Base-by-base conservation (phyloP, 1,140 invertebrate genomes). In the Aethina tumida region DNA sequence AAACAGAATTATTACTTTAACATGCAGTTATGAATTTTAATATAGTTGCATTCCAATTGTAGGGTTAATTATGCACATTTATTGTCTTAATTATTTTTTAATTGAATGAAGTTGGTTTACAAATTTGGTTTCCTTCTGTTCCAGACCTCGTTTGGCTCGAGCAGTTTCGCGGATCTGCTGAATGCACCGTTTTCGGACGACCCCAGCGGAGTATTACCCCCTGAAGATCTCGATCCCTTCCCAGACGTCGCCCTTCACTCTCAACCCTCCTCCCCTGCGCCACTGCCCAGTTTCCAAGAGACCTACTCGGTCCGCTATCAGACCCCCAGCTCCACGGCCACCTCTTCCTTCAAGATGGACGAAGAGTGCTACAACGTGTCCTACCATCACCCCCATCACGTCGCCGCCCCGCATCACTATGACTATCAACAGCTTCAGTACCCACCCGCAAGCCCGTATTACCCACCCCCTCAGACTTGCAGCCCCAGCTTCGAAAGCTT, bases 201-300 rank as follows among this genome's bases (percentile, higher is more conserved):
- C 39, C 53, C 58, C 3, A 59, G 54, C 35, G 45, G 40, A 37
- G 49, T 56, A 12, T 33, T 62, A 36, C 47, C 50, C 14, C 51
- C 47, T 26, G 59, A 62, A 43, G 60, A 63, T 18, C 46, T 63
- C 39, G 55, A 60, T 35, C 59, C 59, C 15, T 61, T 61, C 33
- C 45, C 58, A 10, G 60, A 60, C 38, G 59, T 60, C 14, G 50
- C 49, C 19, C 35, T 58, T 21, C 49, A 52, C 10, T 57, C 56
- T 15, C 56, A 53, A 35, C 53, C 54, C 16, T 53, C 50, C 10
- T 53, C 58, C 40, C 61, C 40, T 44, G 76, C 79, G 26, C 77
- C 82, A 19, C 62, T 88, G 40, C 84, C 84, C 30, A 86, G 82
- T 65, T 89, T 87, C 64, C 81, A 86, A 67, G 85, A 88, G 63